phyloP scores from a whole-genome alignment of 2,113 vertebrate genomes.

The Taurulus bubalis region DNA sequence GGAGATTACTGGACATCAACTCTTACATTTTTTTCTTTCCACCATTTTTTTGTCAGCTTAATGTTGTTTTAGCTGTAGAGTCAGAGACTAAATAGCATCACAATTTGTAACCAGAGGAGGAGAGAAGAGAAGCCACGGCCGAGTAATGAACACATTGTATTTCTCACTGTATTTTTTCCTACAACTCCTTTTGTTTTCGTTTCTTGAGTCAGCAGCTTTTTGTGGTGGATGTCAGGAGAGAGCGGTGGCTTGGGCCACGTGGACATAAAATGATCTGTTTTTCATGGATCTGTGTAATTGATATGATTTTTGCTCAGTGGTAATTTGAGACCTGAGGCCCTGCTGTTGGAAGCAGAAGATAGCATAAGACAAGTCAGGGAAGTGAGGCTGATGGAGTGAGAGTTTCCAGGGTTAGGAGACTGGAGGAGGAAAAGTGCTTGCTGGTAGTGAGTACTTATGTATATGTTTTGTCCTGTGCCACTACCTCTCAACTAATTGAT shows the following conservation, averaged over 20 bases:
- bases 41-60: constrained; percentile 35
- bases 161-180: constrained; percentile 38
- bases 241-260: constrained; percentile 53
- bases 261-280: constrained; percentile 76
- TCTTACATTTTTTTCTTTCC: constrained; percentile 35
- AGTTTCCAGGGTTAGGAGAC: constrained; percentile 28
- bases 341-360: constrained; percentile 42
- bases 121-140: constrained; percentile 24
- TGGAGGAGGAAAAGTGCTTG: constrained; percentile 31
- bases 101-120: constrained; percentile 48
- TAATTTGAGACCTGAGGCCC: constrained; percentile 65
- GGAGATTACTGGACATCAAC: constrained; percentile 3
- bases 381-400: constrained; percentile 46
- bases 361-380: constrained; percentile 44
- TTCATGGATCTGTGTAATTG: constrained; percentile 81
- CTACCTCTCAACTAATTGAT: constrained; percentile 51
- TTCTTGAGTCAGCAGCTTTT: constrained; percentile 73
- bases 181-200: constrained; percentile 68
- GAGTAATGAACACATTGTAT: constrained; percentile 48
- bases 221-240: constrained; percentile 43
- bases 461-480: constrained; percentile 20
- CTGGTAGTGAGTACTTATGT: constrained; percentile 10
- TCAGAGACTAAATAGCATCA: constrained; percentile 41
- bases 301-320: constrained; percentile 75
- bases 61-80: constrained; percentile 34